These are phyloP conservation scores for Diaprepes abbreviatus DNA, from an alignment of 2,888 invertebrate species.

Conservation along the genomic window DNA sequence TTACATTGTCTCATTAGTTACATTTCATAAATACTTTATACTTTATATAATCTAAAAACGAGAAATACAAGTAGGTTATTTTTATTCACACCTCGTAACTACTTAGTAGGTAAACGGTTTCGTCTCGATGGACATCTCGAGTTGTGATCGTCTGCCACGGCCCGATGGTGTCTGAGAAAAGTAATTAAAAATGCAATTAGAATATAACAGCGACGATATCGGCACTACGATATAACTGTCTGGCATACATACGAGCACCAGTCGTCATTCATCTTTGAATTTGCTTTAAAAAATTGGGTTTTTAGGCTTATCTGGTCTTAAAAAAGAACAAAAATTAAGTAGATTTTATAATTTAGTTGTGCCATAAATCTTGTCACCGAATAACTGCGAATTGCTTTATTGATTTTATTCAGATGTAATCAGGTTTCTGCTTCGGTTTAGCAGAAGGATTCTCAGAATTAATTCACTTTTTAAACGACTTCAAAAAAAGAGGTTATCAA, in stretches of 20 bases:
- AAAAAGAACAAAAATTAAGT: not conserved
- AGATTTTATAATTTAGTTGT: no score
- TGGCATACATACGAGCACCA: slow-evolving; percentile 36
- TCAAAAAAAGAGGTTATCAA: no score
- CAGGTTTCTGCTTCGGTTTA: no score
- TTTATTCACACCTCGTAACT: slow-evolving; percentile 22
- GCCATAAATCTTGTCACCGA: no score
- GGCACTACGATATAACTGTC: slow-evolving; percentile 42
- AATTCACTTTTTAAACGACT: no score
- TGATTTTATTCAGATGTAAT: no score
- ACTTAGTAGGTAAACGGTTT: slow-evolving; percentile 39
- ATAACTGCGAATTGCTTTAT: no score
- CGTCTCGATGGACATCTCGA: slow-evolving; percentile 24
- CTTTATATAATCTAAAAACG: no score
- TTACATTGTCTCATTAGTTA: no score
- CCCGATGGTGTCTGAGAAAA: slow-evolving; percentile 39
- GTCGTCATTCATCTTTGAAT: not conserved
- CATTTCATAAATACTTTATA: no score
- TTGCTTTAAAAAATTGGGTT: not conserved
- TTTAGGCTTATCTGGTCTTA: not conserved
- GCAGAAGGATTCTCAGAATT: no score
- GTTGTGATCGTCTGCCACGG: slow-evolving; percentile 37
- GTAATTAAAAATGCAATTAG: slow-evolving; percentile 47
- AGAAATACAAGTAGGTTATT: not conserved
- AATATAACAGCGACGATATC: slow-evolving; percentile 45